These are phyloP conservation scores for Paralichthys olivaceus DNA, from an alignment of 2,113 vertebrate genomes.

Conservation along the genomic window DNA sequence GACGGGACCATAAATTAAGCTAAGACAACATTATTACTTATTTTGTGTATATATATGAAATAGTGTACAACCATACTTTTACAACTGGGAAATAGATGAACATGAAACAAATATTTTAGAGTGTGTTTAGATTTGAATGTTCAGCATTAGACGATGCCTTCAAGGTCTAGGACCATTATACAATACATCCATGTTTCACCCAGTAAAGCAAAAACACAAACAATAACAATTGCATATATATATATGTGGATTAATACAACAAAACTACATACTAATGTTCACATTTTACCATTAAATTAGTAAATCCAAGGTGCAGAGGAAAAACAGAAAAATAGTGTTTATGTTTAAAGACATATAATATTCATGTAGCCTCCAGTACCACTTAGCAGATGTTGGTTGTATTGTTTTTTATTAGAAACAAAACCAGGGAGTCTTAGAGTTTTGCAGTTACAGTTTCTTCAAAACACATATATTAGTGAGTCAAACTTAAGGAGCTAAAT, in stretches of 20 bases:
- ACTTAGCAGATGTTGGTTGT: background rate
- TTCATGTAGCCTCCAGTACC: background rate
- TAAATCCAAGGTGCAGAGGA: background rate
- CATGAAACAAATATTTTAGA: background rate
- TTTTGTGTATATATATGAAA: background rate
- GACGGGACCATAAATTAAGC: background rate
- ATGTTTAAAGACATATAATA: constrained; percentile 1
- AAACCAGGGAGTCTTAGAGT: background rate
- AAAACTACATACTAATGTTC: constrained; percentile 11
- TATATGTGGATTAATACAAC: constrained; percentile 14
- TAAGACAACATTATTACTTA: background rate
- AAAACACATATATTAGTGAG: background rate
- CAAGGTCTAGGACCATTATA: background rate
- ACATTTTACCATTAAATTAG: constrained; percentile 2
- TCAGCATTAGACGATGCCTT: background rate
- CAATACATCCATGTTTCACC: constrained; percentile 3
- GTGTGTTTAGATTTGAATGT: background rate
- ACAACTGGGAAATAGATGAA: background rate
- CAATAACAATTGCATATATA: background rate
- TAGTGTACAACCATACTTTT: background rate
- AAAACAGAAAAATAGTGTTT: background rate
- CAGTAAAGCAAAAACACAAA: background rate
- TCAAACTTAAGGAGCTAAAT: background rate
- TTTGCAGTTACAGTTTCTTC: background rate
- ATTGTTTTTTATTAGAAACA: background rate